Base-by-base conservation (phyloP, 2,113 vertebrate species). In the Pogona vitticeps region DNA sequence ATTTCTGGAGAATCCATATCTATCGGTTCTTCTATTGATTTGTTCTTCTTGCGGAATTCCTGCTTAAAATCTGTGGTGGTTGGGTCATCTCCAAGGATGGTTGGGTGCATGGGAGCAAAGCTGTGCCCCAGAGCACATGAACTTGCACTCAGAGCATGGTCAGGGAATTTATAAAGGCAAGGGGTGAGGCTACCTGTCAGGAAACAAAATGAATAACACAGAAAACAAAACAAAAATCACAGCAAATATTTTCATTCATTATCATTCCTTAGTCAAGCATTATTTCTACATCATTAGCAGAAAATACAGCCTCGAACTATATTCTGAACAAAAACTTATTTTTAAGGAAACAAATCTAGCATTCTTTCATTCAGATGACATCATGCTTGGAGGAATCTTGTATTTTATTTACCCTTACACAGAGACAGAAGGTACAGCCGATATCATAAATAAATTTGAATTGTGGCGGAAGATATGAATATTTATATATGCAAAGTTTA, bases 1-100 rank as follows among this genome's bases (percentile, higher is more conserved):
- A 99, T 99, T 95, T 99, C 98, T 0, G 98, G 98, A 46, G 98
- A 99, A 93, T 99, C 98, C 97, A 98, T 98, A 88, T 98, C 97
- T 0, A 98, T 93, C 0, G 96, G 97, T 1, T 99, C 98, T 40
- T 99, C 98, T 0, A 94, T 90, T 3, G 97, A 86, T 84, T 98
- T 97, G 91, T 88, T 97, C 85, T 98, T 99, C 90, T 98, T 96
- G 75, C 97, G 97, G 90, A 97, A 89, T 36, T 99, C 98, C 81
- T 97, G 96, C 94, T 99, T 99, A 94, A 98, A 97, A 90, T 99
- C 98, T 0, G 94, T 14, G 0, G 96, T 33, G 0, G 85, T 1
- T 36, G 96, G 94, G 12, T 99, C 98, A 0, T 99, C 98, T 0
- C 96, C 77, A 23, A 99, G 96, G 14, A 99, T 95, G 18, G 98